A percentile compares a stretch with the other conserved stretches of the same genome.
Conservation (phyloP, 2,113 vertebrate species). For the Dunckerocampus dactyliophorus region DNA sequence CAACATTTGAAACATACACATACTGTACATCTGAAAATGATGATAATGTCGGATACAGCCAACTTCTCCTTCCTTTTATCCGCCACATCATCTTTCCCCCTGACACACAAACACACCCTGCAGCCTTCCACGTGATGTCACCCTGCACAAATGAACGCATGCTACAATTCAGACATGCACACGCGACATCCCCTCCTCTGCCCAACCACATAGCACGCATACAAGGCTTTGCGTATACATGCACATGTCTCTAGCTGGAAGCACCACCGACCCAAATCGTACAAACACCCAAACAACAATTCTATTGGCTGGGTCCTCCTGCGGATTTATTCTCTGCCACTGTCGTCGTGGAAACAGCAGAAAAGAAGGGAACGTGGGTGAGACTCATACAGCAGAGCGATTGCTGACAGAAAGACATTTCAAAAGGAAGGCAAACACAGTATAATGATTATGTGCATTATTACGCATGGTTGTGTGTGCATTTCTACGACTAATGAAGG, state of each 20-base stretch:
- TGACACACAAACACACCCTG: constrained; percentile 3
- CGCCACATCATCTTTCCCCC: neutral
- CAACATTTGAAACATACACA: no score
- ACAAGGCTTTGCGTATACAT: constrained; percentile 3
- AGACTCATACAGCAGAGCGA: constrained; percentile 2
- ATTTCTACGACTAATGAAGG: constrained; percentile 47
- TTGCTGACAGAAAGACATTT: constrained; percentile 21
- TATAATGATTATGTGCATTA: neutral
- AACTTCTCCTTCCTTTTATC: neutral
- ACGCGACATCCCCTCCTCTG: constrained; percentile 4
- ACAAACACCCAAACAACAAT: constrained; percentile 47
- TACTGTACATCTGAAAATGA: no score
- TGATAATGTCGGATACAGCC: no score
- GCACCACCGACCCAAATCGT: constrained; percentile 64
- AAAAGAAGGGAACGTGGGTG: constrained; percentile 36
- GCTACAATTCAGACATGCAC: constrained; percentile 2
- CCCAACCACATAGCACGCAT: constrained; percentile 10
- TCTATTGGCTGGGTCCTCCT: constrained; percentile 57
- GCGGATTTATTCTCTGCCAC: constrained; percentile 63
- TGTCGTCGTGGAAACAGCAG: constrained; percentile 75
- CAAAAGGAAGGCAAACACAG: neutral
- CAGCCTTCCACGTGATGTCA: constrained; percentile 7
- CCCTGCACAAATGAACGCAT: constrained; percentile 5
- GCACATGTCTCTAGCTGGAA: constrained; percentile 35
- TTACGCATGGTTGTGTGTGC: constrained; percentile 7